Evolutionary conservation across 2,888 invertebrate species (phyloP).

Genomic region (Pollenia angustigena): DNA sequence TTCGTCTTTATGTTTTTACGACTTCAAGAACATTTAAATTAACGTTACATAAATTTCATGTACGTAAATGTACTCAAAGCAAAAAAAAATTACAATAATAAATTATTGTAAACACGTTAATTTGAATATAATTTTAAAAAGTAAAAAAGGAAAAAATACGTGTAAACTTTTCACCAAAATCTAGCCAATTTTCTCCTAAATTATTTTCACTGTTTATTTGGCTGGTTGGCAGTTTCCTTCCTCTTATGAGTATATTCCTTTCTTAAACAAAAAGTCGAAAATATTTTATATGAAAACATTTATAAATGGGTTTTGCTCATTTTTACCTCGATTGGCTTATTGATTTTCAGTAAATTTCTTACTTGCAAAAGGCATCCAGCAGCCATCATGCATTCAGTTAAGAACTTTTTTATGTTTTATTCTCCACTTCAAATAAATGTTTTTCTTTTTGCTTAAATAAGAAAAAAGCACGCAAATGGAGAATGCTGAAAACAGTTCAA

Average conservation of each 20-base stretch:
- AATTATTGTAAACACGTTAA: conserved; percentile 23
- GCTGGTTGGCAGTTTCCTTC: neutral
- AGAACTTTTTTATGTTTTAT: neutral
- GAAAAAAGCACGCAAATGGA: neutral
- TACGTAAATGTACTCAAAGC: conserved; percentile 9
- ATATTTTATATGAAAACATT: neutral
- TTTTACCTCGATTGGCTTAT: conserved; percentile 6
- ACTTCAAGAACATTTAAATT: neutral
- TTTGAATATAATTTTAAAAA: conserved; percentile 6
- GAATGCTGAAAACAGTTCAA: neutral
- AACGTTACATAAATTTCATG: conserved; percentile 7
- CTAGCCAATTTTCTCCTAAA: neutral
- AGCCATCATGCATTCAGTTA: neutral
- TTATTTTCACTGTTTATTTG: neutral
- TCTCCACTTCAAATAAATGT: neutral
- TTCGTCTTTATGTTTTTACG: conserved; percentile 11
- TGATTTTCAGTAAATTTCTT: conserved; percentile 5
- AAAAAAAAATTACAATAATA: neutral
- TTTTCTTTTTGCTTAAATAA: conserved; percentile 12
- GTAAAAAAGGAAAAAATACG: conserved; percentile 5
- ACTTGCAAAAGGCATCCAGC: neutral
- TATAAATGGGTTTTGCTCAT: neutral
- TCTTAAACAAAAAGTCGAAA: conserved; percentile 1
- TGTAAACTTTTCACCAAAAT: neutral
- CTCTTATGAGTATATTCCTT: neutral